These are phyloP conservation scores for Chiloscyllium punctatum DNA, from an alignment of 2,797 vertebrate species.

Conservation along the genomic window DNA sequence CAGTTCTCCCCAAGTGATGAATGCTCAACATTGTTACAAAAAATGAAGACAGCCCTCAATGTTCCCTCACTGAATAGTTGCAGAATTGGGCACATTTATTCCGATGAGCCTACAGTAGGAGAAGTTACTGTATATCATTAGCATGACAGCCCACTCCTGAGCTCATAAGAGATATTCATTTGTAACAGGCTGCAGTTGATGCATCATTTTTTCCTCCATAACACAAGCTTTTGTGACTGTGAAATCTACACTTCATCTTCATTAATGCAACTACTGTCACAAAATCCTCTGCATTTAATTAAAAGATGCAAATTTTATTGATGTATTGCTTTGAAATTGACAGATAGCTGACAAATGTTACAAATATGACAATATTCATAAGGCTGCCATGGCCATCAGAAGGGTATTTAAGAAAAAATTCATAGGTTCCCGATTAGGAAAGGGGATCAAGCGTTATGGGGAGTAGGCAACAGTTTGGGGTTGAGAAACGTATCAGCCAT, in stretches of 20 bases:
- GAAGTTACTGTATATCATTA: background rate
- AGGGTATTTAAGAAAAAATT: background rate
- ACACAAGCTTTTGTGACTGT: background rate
- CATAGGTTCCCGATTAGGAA: too few relatives aligned
- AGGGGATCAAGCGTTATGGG: too few relatives aligned
- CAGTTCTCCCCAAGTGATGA: background rate
- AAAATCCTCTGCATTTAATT: background rate
- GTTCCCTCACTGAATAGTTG: background rate
- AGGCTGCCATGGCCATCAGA: background rate
- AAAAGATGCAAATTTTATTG: conserved; percentile 24
- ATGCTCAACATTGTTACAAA: background rate
- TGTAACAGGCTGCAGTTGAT: background rate
- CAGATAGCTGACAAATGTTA: background rate
- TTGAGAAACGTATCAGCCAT: too few relatives aligned
- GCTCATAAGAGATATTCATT: background rate
- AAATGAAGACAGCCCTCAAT: background rate
- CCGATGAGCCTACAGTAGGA: background rate
- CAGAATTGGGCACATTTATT: background rate
- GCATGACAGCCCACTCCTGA: background rate
- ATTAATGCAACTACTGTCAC: background rate
- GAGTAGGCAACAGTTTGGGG: too few relatives aligned
- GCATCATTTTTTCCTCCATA: background rate
- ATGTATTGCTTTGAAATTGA: background rate
- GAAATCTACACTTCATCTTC: background rate
- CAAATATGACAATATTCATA: background rate